phyloP scores from a whole-genome alignment of 2,113 vertebrate species.

The Carollia perspicillata region DNA sequence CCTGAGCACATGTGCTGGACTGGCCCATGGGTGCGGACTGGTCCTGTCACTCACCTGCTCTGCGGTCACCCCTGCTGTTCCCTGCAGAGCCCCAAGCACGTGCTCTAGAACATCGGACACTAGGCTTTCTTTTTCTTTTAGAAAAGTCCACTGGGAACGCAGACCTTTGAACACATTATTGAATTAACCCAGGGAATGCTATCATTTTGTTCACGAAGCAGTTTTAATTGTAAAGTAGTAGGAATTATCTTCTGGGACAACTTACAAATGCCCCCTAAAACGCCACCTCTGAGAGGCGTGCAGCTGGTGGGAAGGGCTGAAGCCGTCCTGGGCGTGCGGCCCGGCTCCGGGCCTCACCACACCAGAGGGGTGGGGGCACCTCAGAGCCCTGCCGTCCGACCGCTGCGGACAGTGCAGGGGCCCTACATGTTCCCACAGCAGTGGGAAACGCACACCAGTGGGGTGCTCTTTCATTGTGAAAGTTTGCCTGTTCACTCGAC shows the following conservation, averaged over 20 bases:
- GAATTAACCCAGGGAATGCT: background rate
- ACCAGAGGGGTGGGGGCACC: no score
- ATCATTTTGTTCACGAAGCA: background rate
- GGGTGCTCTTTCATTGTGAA: no score
- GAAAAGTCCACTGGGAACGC: background rate
- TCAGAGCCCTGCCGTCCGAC: no score
- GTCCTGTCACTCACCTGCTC: accelerated
- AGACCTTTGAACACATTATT: background rate
- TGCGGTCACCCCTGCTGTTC: no score
- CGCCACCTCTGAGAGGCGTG: background rate
- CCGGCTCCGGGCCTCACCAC: no score
- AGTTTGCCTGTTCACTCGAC: no score
- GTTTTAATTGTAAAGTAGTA: background rate
- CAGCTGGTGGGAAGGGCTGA: no score
- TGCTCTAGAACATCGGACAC: background rate
- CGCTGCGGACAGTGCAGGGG: no score
- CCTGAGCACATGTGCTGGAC: accelerated
- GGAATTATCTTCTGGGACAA: background rate
- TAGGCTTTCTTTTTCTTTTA: background rate
- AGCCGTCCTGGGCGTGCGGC: no score
- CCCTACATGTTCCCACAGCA: no score
- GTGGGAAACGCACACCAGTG: no score
- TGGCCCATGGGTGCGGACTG: accelerated
- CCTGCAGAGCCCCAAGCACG: background rate
- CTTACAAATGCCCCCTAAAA: background rate